Evolutionary conservation across 2,113 vertebrate genomes (phyloP).

Genomic region (Phoxinus phoxinus): DNA sequence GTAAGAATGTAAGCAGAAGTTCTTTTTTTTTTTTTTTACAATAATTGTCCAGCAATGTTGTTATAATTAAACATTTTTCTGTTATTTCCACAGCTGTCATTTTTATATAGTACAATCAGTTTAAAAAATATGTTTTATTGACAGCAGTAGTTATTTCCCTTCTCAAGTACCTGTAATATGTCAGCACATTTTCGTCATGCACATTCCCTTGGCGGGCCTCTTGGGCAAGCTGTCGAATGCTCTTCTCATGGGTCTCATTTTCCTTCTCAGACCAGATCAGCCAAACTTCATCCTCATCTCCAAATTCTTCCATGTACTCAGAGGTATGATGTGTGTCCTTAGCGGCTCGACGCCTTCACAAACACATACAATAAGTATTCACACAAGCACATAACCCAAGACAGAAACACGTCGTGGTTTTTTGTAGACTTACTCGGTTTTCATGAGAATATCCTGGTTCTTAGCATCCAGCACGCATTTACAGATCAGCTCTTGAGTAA

Average conservation of each 20-base stretch:
- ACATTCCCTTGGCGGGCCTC: constrained; percentile 92
- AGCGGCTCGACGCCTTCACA: constrained; percentile 83
- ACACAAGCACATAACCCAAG: not conserved
- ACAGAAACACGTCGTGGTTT: not conserved
- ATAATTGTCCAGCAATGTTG: not conserved
- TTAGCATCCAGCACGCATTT: constrained; percentile 95
- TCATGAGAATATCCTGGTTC: constrained; percentile 98
- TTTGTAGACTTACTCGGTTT: constrained; percentile 86
- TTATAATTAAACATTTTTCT: not conserved
- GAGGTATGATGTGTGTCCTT: constrained; percentile 82
- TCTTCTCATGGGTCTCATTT: constrained; percentile 88
- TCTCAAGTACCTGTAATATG: constrained; percentile 89
- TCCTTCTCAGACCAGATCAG: constrained; percentile 92
- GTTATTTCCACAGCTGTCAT: not conserved
- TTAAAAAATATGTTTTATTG: not conserved
- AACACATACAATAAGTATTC: not conserved
- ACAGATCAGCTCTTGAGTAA: constrained; percentile 98
- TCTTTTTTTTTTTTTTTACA: not conserved
- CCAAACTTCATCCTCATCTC: constrained; percentile 93
- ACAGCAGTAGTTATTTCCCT: not conserved
- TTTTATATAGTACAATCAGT: not conserved
- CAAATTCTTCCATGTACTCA: constrained; percentile 88
- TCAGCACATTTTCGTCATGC: constrained; percentile 92
- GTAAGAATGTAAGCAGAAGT: not conserved
- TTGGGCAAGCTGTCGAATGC: constrained; percentile 91